These are phyloP conservation scores for Clarias magur DNA, from an alignment of 2,113 vertebrate genomes.

Conservation along the genomic window DNA sequence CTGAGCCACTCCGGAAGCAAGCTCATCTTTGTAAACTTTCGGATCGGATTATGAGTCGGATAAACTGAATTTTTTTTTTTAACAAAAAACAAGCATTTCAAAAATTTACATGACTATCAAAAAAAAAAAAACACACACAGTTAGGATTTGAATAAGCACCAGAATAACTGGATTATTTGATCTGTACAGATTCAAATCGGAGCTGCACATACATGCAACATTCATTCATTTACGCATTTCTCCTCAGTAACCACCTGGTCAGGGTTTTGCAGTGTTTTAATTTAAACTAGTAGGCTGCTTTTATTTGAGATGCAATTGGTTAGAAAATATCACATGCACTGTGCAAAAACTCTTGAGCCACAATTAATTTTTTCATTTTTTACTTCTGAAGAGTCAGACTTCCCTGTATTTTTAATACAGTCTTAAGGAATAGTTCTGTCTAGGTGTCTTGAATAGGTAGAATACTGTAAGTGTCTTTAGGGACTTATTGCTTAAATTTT, in stretches of 20 bases:
- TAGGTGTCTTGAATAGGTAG: too few species aligned
- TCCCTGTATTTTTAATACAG: too few species aligned
- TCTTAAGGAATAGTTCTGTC: too few species aligned
- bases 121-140: background rate
- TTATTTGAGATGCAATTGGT: background rate
- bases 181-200: too few species aligned
- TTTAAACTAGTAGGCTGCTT: background rate
- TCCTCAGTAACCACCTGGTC: background rate
- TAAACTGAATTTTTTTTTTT: background rate
- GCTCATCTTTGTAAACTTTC: background rate
- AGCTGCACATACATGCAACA: background rate
- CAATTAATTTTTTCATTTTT: too few species aligned
- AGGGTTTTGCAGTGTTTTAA: background rate
- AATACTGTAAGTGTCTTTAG: too few species aligned
- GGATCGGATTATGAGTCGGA: background rate
- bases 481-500: too few species aligned
- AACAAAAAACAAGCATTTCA: background rate
- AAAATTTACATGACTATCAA: background rate
- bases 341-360: too few species aligned
- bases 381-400: too few species aligned
- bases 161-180: background rate
- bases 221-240: background rate
- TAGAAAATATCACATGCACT: background rate
- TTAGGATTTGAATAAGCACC: background rate
- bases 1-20: background rate